Conservation (phyloP, 2,113 vertebrate species). For the Oryzias woworae region DNA sequence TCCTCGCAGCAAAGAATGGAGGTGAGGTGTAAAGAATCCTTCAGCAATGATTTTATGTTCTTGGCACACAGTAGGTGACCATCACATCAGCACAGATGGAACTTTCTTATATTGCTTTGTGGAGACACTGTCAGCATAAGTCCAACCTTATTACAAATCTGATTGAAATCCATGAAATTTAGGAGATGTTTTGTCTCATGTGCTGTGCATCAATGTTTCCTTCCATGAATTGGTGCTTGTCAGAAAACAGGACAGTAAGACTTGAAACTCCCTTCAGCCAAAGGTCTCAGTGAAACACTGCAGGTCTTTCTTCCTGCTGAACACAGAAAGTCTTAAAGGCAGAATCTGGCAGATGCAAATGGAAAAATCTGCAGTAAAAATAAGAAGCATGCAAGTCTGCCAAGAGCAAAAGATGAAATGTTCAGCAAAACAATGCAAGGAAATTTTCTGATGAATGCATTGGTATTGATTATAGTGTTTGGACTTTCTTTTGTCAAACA, state of each 20-base stretch:
- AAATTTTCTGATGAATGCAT: no score
- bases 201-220: neutral
- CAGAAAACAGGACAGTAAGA: constrained; percentile 13
- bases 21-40: constrained; percentile 22
- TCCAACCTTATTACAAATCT: constrained; percentile 13
- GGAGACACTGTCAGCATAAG: neutral
- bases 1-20: constrained; percentile 22
- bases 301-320: constrained; percentile 7
- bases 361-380: constrained; percentile 1
- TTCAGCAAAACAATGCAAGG: no score
- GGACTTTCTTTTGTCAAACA: no score
- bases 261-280: constrained; percentile 26
- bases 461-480: no score
- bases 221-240: constrained; percentile 16
- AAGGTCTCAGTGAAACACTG: constrained; percentile 21
- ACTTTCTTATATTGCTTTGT: neutral
- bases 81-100: neutral
- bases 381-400: neutral
- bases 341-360: constrained; percentile 10
- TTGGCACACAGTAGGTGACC: neutral
- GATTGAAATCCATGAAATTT: constrained; percentile 6
- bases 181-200: neutral
- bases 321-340: constrained; percentile 30
- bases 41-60: neutral
- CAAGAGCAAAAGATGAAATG: no score